phyloP scores from a whole-genome alignment of 2,113 vertebrate genomes.

The Daubentonia madagascariensis region DNA sequence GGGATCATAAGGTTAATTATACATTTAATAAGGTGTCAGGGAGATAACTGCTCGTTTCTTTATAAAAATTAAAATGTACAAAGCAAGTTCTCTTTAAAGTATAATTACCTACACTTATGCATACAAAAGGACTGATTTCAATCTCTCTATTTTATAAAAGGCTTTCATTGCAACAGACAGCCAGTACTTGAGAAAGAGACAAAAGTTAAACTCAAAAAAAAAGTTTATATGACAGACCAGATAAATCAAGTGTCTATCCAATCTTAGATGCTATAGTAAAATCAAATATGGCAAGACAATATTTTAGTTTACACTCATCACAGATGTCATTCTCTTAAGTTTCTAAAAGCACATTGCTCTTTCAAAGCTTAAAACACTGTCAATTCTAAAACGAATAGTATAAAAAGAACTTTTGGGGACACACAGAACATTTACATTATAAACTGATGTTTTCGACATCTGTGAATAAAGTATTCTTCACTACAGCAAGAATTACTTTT shows the following conservation, averaged over 20 bases:
- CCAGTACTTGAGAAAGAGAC: constrained; percentile 82
- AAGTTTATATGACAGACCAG: constrained; percentile 86
- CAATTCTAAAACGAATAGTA: constrained; percentile 50
- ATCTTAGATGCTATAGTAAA: constrained; percentile 75
- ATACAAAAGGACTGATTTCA: constrained; percentile 92
- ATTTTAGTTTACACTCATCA: constrained; percentile 76
- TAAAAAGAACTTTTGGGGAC: constrained; percentile 44
- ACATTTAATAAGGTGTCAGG: constrained; percentile 95
- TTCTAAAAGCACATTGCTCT: constrained; percentile 21
- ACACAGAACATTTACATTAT: constrained; percentile 18
- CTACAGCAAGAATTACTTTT: background rate
- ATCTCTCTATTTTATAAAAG: constrained; percentile 90
- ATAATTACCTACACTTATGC: constrained; percentile 95
- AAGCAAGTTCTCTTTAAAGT: constrained; percentile 93
- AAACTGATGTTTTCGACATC: constrained; percentile 28
- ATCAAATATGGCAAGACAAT: constrained; percentile 79
- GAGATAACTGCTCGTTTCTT: constrained; percentile 95
- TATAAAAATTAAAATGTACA: constrained; percentile 96
- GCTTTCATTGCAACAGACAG: constrained; percentile 89
- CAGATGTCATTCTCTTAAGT: constrained; percentile 70
- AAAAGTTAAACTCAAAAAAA: constrained; percentile 84
- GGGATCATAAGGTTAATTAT: constrained; percentile 95
- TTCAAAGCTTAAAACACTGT: constrained; percentile 56
- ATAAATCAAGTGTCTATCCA: constrained; percentile 83
- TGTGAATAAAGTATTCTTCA: constrained; percentile 50